Percentiles rank a stretch among this genome's conserved stretches.
These are phyloP conservation scores for Ictalurus furcatus DNA, from an alignment of 2,113 vertebrate genomes.

Conservation along the genomic window DNA sequence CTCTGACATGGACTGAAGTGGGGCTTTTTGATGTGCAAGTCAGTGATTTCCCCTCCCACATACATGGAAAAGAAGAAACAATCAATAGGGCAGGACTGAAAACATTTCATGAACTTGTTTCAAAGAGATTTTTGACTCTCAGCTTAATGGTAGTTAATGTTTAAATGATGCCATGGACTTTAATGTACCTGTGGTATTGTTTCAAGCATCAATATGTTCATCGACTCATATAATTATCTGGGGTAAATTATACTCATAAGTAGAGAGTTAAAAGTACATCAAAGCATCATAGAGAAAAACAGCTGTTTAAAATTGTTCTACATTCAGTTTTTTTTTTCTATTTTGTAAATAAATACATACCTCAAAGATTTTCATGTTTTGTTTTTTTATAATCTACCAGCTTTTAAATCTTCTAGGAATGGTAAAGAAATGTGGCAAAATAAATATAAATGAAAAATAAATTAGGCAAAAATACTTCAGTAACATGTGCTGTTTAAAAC, in stretches of 20 bases:
- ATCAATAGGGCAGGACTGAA: slow-evolving; percentile 38
- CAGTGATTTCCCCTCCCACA: slow-evolving; percentile 34
- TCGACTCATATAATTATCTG: neutral
- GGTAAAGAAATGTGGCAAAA: neutral
- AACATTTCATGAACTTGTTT: slow-evolving; percentile 53
- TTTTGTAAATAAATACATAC: neutral
- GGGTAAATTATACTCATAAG: neutral
- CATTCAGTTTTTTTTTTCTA: neutral
- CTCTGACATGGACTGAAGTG: slow-evolving; percentile 52
- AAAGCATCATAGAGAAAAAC: neutral
- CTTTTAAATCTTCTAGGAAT: neutral
- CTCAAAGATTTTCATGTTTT: no score
- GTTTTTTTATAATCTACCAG: no score
- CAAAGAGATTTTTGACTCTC: neutral
- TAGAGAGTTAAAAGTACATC: no score
- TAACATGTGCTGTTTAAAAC: no score
- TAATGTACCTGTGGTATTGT: neutral
- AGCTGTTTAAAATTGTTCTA: neutral
- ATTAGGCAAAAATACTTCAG: no score
- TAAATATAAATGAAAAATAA: neutral
- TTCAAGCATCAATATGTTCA: neutral
- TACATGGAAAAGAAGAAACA: slow-evolving; percentile 30
- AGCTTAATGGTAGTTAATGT: neutral
- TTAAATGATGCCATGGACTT: neutral
- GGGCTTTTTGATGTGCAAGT: slow-evolving; percentile 66